Conservation (phyloP, 1,140 invertebrate species). For the Lepidostoma basale region DNA sequence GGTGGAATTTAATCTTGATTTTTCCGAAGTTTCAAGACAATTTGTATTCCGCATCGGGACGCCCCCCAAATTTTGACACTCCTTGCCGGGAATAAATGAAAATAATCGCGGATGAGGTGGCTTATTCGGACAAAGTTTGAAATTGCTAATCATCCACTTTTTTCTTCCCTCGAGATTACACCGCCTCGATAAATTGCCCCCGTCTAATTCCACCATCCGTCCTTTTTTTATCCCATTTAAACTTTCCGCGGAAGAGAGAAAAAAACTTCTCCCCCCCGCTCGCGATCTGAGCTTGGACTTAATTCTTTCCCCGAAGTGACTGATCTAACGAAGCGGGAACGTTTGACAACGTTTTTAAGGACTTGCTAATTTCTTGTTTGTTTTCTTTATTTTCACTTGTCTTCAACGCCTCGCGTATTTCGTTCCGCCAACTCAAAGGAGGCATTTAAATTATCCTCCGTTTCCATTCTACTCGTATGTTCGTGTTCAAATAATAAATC, state of each 20-base stretch:
- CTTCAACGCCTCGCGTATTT: too few relatives aligned
- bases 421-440: too few relatives aligned
- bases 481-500: too few relatives aligned
- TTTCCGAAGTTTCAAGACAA: too few relatives aligned
- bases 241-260: conserved; percentile 13
- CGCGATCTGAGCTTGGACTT: neutral
- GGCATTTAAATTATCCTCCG: too few relatives aligned
- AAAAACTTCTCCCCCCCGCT: neutral
- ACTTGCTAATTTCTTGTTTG: conserved; percentile 15
- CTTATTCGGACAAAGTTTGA: conserved; percentile 25
- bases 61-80: too few relatives aligned
- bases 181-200: conserved; percentile 25
- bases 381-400: too few relatives aligned
- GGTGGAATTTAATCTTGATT: too few relatives aligned
- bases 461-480: too few relatives aligned
- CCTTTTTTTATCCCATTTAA: conserved; percentile 31
- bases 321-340: conserved; percentile 17
- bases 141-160: conserved; percentile 35
- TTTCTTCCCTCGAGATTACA: conserved; percentile 2
- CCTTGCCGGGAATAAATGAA: neutral
- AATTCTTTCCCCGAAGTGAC: conserved; percentile 5
- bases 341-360: conserved; percentile 17
- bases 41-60: too few relatives aligned
- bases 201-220: conserved; percentile 19
- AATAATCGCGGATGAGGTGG: conserved; percentile 16